Evolutionary conservation across 2,888 invertebrate species (phyloP), one percentile per base, ranked within the genome.

Genomic region (Pollenia angustigena): DNA sequence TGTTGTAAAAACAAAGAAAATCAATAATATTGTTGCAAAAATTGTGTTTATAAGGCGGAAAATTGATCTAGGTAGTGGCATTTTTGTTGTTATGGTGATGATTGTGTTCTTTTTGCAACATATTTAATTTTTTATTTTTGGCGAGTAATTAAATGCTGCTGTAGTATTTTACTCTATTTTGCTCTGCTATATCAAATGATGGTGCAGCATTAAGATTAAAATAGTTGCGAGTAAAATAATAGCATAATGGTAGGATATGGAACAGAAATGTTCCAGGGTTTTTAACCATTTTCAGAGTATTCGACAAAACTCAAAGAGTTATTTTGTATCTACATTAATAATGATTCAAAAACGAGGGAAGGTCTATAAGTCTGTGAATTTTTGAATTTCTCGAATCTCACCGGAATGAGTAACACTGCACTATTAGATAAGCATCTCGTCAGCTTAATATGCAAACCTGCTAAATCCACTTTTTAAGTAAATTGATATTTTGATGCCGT

Each of bases 121-220:
- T 32, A 6, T 44, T 9, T 16, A 18, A 9, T 0, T 44, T 9
- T 16, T 42, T 8, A 6, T n/a, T 69, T 69, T 8, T 18, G 9
- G 54, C 40, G 68, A 69, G 68, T 69, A 69, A 50, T 52, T 52
- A 52, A 69, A 69, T 50, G 50, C 16, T 69, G 68, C 52, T 69
- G 32, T 69, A 52, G 14, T 50, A 4, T 58, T 62, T 69, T 14
- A 4, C 18, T 11, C 52, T 23, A 11, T 64, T 52, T 52, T 40
- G 40, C 32, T 7, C 40, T 52, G 68, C 50, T 12, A 69, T 52
- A 8, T 68, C 50, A 32, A 23, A 68, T 32, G 11, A 6, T 48
- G 4, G 9, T 23, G 32, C 32, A 32, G 23, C 4, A 23, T 23
- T n/a, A 68, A 68, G 48, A 64, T 68, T 32, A 32, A 10, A 32